Evolutionary conservation across 1,140 invertebrate species (phyloP).

Genomic region (Microvelia longipes): DNA sequence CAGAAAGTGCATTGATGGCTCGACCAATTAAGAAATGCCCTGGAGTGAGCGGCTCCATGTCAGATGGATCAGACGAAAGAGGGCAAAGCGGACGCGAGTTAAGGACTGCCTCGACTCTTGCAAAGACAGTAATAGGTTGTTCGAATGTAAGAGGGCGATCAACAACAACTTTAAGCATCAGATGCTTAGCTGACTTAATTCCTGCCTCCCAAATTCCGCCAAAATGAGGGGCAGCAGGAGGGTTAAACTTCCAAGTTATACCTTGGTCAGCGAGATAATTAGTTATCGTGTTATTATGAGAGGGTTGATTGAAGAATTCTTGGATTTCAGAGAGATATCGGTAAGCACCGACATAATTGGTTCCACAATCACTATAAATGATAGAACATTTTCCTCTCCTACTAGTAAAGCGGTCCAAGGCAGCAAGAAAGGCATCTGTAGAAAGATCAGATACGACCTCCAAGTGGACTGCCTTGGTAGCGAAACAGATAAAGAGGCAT

Average conservation of each 20-base stretch:
- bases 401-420: conserved; percentile 26
- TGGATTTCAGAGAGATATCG: conserved; percentile 20
- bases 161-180: conserved; percentile 19
- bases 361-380: conserved; percentile 28
- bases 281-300: conserved; percentile 23
- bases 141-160: conserved; percentile 14
- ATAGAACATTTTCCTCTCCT: conserved; percentile 22
- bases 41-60: conserved; percentile 16
- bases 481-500: conserved; percentile 22
- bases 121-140: conserved; percentile 18
- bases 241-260: conserved; percentile 25
- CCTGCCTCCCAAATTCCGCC: conserved; percentile 31
- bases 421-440: conserved; percentile 22
- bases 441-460: conserved; percentile 24
- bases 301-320: conserved; percentile 7
- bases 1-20: conserved; percentile 15
- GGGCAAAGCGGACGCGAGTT: conserved; percentile 18
- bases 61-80: conserved; percentile 14
- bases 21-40: conserved; percentile 24
- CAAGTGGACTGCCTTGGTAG: conserved; percentile 24
- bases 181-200: conserved; percentile 29
- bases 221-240: conserved; percentile 29
- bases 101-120: conserved; percentile 17
- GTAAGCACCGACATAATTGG: conserved; percentile 28
- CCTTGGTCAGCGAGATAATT: conserved; percentile 21